Evolutionary conservation across 2,888 invertebrate species (phyloP).

Genomic region (Eucera pruinosa): DNA sequence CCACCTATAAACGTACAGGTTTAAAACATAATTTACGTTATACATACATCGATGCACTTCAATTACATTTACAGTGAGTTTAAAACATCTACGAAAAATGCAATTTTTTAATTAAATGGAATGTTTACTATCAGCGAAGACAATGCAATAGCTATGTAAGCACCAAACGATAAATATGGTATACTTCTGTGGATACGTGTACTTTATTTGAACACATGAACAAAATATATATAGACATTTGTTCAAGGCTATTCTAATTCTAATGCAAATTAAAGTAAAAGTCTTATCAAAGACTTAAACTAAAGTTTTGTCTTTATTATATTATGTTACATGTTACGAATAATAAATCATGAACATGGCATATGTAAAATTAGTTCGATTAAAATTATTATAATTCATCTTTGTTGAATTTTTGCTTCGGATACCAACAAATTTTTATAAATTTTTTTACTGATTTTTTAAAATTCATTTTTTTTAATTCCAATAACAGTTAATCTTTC

Average conservation of each 20-base stretch:
- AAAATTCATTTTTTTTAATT: no score
- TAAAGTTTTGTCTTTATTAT: no score
- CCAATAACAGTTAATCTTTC: no score
- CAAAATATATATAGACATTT: no score
- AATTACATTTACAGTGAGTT: neutral
- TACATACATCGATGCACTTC: neutral
- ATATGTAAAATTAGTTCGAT: neutral
- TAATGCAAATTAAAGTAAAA: no score
- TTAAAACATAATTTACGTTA: neutral
- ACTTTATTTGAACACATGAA: neutral
- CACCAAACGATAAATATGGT: neutral
- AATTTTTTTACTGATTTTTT: no score
- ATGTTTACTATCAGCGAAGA: constrained; percentile 52
- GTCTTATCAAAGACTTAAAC: no score
- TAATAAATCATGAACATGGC: neutral
- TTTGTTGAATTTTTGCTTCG: no score
- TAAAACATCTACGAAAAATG: constrained; percentile 10
- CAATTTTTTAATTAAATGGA: constrained; percentile 29
- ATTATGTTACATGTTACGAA: neutral
- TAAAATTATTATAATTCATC: neutral
- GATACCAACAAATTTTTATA: no score
- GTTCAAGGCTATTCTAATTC: no score
- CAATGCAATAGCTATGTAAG: constrained; percentile 20
- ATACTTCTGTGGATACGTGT: neutral
- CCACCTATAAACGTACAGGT: neutral